phyloP scores from a whole-genome alignment of 1,140 invertebrate genomes.

The Heliconius hermathena region DNA sequence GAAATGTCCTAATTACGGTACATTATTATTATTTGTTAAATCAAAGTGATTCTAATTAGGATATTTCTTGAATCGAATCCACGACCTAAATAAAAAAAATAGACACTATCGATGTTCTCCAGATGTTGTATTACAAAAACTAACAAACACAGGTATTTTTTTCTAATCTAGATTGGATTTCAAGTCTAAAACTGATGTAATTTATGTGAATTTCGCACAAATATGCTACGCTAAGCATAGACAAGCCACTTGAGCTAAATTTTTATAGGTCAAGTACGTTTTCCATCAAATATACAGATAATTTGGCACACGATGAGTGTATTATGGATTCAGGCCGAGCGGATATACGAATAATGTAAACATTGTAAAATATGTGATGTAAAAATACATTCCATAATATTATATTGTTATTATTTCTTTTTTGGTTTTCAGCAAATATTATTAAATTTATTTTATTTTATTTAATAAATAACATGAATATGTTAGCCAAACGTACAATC shows the following conservation, averaged over 20 bases:
- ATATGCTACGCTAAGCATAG: not conserved
- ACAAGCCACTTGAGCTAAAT: constrained; percentile 4
- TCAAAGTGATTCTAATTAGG: not conserved
- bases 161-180: not conserved
- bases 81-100: too few species aligned
- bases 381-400: not conserved
- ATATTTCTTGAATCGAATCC: too few species aligned
- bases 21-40: not conserved
- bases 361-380: not conserved
- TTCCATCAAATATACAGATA: constrained; percentile 8
- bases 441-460: too few species aligned
- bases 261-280: constrained; percentile 14
- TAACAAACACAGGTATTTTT: not conserved
- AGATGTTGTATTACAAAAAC: not conserved
- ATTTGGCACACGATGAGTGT: constrained; percentile 10
- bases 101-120: not conserved
- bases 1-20: too few species aligned
- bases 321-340: constrained; percentile 2
- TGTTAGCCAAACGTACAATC: too few species aligned
- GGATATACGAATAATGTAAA: constrained; percentile 4
- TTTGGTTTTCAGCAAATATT: too few species aligned
- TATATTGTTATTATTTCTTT: not conserved
- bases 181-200: not conserved
- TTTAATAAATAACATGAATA: too few species aligned
- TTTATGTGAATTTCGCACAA: not conserved